Percentiles rank a stretch among this genome's conserved stretches.
These are phyloP conservation scores for Acrocera orbiculus DNA, from an alignment of 2,888 invertebrate species.

Conservation along the genomic window DNA sequence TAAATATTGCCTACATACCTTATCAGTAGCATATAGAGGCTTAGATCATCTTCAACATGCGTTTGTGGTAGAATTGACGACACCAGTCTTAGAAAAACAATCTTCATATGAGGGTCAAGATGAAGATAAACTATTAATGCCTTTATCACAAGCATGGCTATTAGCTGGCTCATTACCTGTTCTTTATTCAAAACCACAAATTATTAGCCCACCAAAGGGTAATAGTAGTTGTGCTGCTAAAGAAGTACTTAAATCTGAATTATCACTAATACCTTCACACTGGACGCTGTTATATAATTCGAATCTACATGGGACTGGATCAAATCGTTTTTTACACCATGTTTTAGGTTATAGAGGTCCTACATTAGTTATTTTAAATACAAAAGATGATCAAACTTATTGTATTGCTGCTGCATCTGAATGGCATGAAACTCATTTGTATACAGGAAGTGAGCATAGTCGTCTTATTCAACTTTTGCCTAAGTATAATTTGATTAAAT, in stretches of 20 bases:
- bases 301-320: conserved; percentile 69
- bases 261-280: conserved; percentile 55
- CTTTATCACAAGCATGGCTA: conserved; percentile 52
- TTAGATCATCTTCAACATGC: conserved; percentile 27
- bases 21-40: conserved; percentile 39
- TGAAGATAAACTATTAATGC: conserved; percentile 32
- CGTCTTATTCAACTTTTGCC: conserved; percentile 60
- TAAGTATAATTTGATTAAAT: conserved; percentile 31
- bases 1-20: conserved; percentile 35
- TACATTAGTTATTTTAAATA: conserved; percentile 42
- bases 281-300: conserved; percentile 76
- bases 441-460: conserved; percentile 68
- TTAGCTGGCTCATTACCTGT: conserved; percentile 46
- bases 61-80: conserved; percentile 49
- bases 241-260: conserved; percentile 42
- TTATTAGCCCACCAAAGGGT: conserved; percentile 15
- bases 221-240: conserved; percentile 21
- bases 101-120: conserved; percentile 28
- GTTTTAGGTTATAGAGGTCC: conserved; percentile 49
- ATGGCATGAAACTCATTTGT: conserved; percentile 73
- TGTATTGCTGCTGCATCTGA: conserved; percentile 61
- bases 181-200: conserved; percentile 35
- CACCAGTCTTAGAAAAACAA: conserved; percentile 50
- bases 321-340: conserved; percentile 76
- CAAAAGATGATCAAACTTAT: conserved; percentile 43